Base-by-base conservation (phyloP, 2,888 invertebrate species). In the Iphiclides podalirius region DNA sequence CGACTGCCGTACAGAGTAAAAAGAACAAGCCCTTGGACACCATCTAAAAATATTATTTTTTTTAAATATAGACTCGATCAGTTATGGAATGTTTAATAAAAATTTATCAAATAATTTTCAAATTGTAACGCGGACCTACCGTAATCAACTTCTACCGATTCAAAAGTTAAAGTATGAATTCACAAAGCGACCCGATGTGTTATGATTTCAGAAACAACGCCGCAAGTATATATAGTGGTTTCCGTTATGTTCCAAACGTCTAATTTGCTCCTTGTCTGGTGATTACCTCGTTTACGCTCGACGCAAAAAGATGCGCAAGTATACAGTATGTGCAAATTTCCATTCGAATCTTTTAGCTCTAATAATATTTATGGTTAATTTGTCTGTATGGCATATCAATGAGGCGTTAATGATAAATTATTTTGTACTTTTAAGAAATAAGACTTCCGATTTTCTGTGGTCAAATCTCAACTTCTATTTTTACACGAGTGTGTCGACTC, bases 251-350 rank as follows among this genome's bases (percentile, higher is more conserved):
- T 67, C 64, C 54, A 66, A 77, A 69, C 75, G 70, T 82, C 77
- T 83, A 81, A 84, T 81, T 79, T 80, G 72, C 67, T 71, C 71
- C 70, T 72, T 66, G 62, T 65, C 60, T 52, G 64, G 68, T 73
- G 67, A 75, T 28, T 9, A 28, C 28, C 28, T 28, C 28, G 28
- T 28, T 28, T 28, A 9, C n/a, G 28, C n/a, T 6, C n/a, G 28
- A 20, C 3, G 20, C 6, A 20, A 6, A 20, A 20, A 20, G 6
- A 6, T 9, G 28, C n/a, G 28, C n/a, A 9, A 28, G 28, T 9
- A 9, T 28, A 28, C 28, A 28, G 28, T 9, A 28, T 28, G 28
- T 28, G 28, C n/a, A 2, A 28, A 9, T 9, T 28, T 28, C 28
- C 2, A 28, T 28, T 8, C 2, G 28, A 28, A 9, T 9, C 28